Conservation (phyloP, 2,797 vertebrate genomes). For the Notolabrus celidotus region DNA sequence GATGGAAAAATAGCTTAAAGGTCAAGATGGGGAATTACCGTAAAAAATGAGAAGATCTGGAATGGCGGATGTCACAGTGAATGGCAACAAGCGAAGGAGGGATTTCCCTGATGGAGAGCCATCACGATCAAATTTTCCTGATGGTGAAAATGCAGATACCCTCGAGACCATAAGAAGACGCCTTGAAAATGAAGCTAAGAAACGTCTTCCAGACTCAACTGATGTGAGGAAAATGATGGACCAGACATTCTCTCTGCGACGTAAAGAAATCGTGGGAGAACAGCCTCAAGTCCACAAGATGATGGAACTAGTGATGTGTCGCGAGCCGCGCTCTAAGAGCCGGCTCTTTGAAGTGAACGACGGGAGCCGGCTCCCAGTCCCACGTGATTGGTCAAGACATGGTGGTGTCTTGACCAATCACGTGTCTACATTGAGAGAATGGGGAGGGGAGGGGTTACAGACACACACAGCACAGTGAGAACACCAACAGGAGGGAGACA, state of each 20-base stretch:
- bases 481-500: too few species aligned
- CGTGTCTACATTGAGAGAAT: too few species aligned
- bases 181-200: constrained; percentile 4
- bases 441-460: too few species aligned
- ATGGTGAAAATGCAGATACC: not conserved
- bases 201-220: not conserved
- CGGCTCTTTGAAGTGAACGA: too few species aligned
- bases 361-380: too few species aligned
- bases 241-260: not conserved
- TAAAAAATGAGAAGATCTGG: not conserved
- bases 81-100: not conserved
- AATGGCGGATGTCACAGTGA: not conserved
- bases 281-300: not conserved
- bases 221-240: constrained; percentile 12
- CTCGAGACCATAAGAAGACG: not conserved
- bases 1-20: not conserved
- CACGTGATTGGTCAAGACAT: too few species aligned
- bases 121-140: constrained; percentile 2
- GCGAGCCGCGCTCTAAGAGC: too few species aligned
- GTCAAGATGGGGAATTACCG: not conserved
- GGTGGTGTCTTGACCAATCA: too few species aligned
- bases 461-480: too few species aligned
- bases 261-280: constrained; percentile 1
- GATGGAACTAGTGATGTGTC: too few species aligned
- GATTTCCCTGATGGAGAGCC: too few species aligned